Evolutionary conservation across 2,888 invertebrate genomes (phyloP).

Genomic region (Neoscelio sp.): DNA sequence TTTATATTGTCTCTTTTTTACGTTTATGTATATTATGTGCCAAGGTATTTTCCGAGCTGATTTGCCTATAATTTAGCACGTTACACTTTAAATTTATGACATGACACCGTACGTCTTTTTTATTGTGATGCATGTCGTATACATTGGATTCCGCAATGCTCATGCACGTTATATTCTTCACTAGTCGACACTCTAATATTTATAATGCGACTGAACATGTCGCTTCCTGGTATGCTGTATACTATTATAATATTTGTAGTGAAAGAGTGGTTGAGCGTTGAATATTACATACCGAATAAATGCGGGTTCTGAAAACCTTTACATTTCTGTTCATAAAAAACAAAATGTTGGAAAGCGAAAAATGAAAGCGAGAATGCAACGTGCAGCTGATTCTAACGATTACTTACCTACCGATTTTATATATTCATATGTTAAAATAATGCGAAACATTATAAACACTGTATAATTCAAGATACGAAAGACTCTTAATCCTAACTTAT

Average conservation of each 20-base stretch:
- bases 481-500: too few relatives aligned
- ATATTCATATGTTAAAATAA: too few relatives aligned
- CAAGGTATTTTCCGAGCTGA: too few relatives aligned
- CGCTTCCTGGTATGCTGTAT: constrained; percentile 22
- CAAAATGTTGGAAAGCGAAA: not conserved
- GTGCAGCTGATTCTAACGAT: constrained; percentile 1
- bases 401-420: too few relatives aligned
- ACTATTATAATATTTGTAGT: constrained; percentile 45
- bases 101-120: constrained; percentile 2
- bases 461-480: too few relatives aligned
- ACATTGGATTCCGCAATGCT: constrained; percentile 2
- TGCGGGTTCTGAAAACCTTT: constrained; percentile 21
- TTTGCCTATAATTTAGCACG: constrained; percentile 18
- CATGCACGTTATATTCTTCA: constrained; percentile 26
- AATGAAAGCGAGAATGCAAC: constrained; percentile 6
- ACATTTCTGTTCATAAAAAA: constrained; percentile 17
- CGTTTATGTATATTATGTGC: too few relatives aligned
- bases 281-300: constrained; percentile 34
- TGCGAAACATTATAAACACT: too few relatives aligned
- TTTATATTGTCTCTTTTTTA: too few relatives aligned
- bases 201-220: constrained; percentile 51
- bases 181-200: constrained; percentile 31
- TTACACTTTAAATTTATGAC: constrained; percentile 30
- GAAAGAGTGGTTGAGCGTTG: constrained; percentile 18
- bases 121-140: constrained; percentile 3